Conservation (phyloP, 2,888 invertebrate species). For the Pseudeuparius sepicola region DNA sequence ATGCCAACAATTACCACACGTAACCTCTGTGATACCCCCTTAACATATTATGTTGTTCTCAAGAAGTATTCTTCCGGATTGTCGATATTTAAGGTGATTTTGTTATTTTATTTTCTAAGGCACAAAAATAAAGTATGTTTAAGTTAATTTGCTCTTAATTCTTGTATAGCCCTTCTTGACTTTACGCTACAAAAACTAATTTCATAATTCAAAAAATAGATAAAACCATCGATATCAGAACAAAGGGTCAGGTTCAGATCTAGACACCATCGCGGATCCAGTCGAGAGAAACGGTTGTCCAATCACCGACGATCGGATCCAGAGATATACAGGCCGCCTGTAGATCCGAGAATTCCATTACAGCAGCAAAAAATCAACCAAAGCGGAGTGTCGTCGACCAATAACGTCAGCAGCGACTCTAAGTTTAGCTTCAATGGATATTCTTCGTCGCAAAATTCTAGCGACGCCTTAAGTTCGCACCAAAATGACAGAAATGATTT, state of each 20-base stretch:
- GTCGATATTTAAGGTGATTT: too few relatives aligned
- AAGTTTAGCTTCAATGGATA: too few relatives aligned
- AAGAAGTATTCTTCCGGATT: too few relatives aligned
- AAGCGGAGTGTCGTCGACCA: not conserved
- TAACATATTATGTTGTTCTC: too few relatives aligned
- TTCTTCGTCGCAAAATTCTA: conserved; percentile 9
- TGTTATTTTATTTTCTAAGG: too few relatives aligned
- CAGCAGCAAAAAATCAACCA: conserved; percentile 31
- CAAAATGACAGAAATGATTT: conserved; percentile 10
- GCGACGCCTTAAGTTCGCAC: not conserved
- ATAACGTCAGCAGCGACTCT: not conserved
- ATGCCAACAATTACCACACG: too few relatives aligned
- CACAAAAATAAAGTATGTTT: too few relatives aligned
- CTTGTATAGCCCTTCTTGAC: too few relatives aligned
- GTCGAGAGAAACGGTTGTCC: conserved; percentile 20
- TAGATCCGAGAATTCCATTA: conserved; percentile 38
- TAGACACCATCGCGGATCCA: conserved; percentile 12
- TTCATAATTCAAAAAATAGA: too few relatives aligned
- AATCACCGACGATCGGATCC: conserved; percentile 23
- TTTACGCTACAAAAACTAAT: too few relatives aligned
- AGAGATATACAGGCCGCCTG: conserved; percentile 34
- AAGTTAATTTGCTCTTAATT: too few relatives aligned
- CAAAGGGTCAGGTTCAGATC: conserved; percentile 22
- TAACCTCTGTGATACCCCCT: too few relatives aligned
- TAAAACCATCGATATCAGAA: conserved; percentile 32